Percentiles rank a stretch among this genome's conserved stretches.
Evolutionary conservation across 2,113 vertebrate species (phyloP).

Genomic region (Amphilophus citrinellus): DNA sequence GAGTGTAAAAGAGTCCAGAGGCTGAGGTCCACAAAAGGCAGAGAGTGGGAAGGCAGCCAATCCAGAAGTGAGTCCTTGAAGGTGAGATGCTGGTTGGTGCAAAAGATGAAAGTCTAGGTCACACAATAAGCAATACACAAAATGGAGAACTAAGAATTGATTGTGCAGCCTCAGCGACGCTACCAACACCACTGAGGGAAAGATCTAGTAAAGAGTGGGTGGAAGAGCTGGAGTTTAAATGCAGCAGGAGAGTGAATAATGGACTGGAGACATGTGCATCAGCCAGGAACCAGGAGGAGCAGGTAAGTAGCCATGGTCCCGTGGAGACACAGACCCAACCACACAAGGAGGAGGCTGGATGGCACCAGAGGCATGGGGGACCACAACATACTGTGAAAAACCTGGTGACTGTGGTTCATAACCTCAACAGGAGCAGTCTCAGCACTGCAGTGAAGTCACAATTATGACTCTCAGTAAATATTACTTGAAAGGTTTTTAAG

Average conservation of each 20-base stretch:
- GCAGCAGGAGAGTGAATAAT: background rate
- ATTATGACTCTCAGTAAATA: background rate
- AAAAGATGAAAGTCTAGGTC: conserved; percentile 2
- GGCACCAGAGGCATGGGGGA: no score
- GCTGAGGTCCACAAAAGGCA: background rate
- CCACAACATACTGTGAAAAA: background rate
- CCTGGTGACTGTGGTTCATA: background rate
- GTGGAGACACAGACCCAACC: background rate
- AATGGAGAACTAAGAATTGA: background rate
- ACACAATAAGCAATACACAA: background rate
- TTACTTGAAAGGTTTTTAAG: background rate
- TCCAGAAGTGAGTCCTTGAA: conserved; percentile 4
- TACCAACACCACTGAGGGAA: background rate
- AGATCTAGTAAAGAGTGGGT: background rate
- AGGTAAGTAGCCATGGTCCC: background rate
- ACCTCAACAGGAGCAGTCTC: background rate
- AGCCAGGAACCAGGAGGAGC: background rate
- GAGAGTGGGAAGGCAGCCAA: background rate
- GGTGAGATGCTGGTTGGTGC: background rate
- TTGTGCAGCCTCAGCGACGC: background rate
- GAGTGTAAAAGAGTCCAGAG: background rate
- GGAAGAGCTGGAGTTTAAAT: background rate
- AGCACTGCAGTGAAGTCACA: background rate
- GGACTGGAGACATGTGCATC: background rate
- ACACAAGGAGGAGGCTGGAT: background rate